Evolutionary conservation across 2,888 invertebrate genomes (phyloP), one percentile per base, ranked within the genome.

Genomic region (Lycaena phlaeas): DNA sequence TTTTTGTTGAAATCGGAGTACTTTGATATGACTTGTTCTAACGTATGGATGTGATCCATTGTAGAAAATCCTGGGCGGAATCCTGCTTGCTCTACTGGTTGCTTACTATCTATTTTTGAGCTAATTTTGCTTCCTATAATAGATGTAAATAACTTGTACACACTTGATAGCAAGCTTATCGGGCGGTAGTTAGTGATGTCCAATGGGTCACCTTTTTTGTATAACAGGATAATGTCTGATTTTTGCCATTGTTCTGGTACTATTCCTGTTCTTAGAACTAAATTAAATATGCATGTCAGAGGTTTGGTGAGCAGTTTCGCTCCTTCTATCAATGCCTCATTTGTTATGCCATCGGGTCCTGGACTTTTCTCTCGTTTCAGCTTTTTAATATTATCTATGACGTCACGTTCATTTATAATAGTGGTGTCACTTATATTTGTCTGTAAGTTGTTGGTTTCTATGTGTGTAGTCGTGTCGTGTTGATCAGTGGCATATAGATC

Each of bases 321-420:
- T 18, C 27, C 38, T 28, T 15, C 3, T 29, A 28, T 38, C 17
- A 38, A 10, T 14, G 38, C 22, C 27, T 38, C 38, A 17, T 38
- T 38, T 6, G 38, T 27, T 14, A 38, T 38, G 2, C 12, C 28
- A 28, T 38, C 38, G 7, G 27, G 10, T 14, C 38, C 18, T n/a
- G 38, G 38, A 18, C 28, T 27, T 38, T 38, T 38, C 15, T 31
- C n/a, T n/a, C n/a, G n/a, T n/a, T n/a, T n/a, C n/a, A n/a, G n/a
- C n/a, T n/a, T n/a, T n/a, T n/a, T n/a, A n/a, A n/a, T n/a, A n/a
- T n/a, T n/a, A n/a, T n/a, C n/a, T n/a, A n/a, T n/a, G n/a, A n/a
- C n/a, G n/a, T n/a, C n/a, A n/a, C n/a, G n/a, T n/a, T n/a, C n/a
- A n/a, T n/a, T n/a, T n/a, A n/a, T n/a, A n/a, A n/a, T n/a, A n/a